Percentiles rank a stretch among this genome's conserved stretches.
Evolutionary conservation across 2,113 vertebrate genomes (phyloP).

Genomic region (Anoplopoma fimbria): DNA sequence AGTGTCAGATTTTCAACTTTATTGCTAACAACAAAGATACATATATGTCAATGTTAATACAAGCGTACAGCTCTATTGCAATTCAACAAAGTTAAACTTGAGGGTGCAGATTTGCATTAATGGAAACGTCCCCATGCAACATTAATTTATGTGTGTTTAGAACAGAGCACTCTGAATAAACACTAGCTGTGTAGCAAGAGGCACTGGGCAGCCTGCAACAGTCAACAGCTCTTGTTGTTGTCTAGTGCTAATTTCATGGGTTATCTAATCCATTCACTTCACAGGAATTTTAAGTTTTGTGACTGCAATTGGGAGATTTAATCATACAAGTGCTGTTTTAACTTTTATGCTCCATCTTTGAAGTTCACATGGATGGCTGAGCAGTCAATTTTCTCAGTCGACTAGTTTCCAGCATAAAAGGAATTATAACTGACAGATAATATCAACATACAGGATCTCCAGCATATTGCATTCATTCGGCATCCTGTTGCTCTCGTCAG

Average conservation of each 20-base stretch:
- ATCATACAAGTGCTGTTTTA: background rate
- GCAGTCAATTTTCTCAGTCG: constrained; percentile 14
- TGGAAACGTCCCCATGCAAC: background rate
- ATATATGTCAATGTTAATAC: background rate
- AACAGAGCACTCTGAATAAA: background rate
- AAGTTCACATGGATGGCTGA: background rate
- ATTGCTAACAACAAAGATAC: constrained; percentile 8
- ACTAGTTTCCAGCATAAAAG: constrained; percentile 24
- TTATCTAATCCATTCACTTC: constrained; percentile 15
- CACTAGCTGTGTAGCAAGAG: background rate
- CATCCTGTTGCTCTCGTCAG: constrained; percentile 33
- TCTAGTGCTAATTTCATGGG: background rate
- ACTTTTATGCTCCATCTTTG: constrained; percentile 6
- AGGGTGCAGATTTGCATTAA: constrained; percentile 9
- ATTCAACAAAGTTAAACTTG: background rate
- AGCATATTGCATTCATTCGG: constrained; percentile 47
- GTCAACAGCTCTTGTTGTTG: constrained; percentile 1
- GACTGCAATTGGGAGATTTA: constrained; percentile 9
- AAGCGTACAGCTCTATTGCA: background rate
- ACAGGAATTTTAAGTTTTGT: background rate
- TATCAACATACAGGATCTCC: constrained; percentile 49
- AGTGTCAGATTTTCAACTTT: background rate
- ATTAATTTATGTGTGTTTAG: background rate
- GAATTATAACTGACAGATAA: constrained; percentile 58
- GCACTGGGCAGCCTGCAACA: constrained; percentile 4